phyloP scores from a whole-genome alignment of 2,113 vertebrate species.

The Lota lota region DNA sequence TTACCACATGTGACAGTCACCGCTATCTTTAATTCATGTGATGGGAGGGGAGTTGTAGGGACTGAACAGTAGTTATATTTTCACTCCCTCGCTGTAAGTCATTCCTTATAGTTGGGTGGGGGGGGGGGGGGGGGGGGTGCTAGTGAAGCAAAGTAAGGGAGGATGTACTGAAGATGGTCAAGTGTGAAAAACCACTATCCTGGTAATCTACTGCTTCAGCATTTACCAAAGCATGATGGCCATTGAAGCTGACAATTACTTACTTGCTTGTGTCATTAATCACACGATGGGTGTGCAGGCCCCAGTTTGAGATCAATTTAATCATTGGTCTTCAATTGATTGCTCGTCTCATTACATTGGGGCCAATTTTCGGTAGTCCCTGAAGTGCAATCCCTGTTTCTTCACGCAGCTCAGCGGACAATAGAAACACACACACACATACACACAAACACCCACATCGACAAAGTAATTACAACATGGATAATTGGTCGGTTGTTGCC shows the following conservation, averaged over 20 bases:
- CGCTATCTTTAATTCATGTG: too few relatives aligned
- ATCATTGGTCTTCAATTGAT: slow-evolving; percentile 3
- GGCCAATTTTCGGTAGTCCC: background rate
- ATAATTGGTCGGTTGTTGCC: too few relatives aligned
- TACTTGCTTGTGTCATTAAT: background rate
- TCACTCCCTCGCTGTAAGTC: too few relatives aligned
- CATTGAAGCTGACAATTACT: background rate
- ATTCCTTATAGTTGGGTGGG: background rate
- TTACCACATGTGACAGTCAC: too few relatives aligned
- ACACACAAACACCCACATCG: too few relatives aligned
- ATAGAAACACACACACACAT: too few relatives aligned
- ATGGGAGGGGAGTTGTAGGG: too few relatives aligned
- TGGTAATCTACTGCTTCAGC: background rate
- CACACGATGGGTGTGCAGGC: background rate
- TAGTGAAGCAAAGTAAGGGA: background rate
- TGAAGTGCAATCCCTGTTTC: background rate
- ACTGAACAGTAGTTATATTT: too few relatives aligned
- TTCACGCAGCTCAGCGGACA: too few relatives aligned
- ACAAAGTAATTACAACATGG: too few relatives aligned
- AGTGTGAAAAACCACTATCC: too few relatives aligned
- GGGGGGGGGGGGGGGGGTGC: background rate
- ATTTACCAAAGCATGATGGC: background rate
- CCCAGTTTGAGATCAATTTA: background rate
- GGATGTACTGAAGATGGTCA: background rate
- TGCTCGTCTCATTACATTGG: slow-evolving; percentile 1